phyloP scores from a whole-genome alignment of 2,888 invertebrate species.

The Helicoverpa assulta region DNA sequence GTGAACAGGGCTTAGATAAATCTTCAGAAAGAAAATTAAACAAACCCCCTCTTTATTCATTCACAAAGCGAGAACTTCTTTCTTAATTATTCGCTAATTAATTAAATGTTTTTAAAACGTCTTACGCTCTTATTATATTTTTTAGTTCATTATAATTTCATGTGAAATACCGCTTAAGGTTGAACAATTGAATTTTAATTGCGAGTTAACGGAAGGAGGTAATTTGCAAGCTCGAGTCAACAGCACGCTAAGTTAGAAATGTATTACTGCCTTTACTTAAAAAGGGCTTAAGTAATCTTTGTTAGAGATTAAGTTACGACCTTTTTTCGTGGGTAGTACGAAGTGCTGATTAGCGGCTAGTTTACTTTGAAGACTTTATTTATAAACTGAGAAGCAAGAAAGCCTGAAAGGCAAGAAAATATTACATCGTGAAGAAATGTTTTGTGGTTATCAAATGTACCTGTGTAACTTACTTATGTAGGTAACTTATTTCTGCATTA shows the following conservation, averaged over 20 bases:
- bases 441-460: too few relatives aligned
- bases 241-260: constrained; percentile 42
- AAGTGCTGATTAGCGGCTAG: constrained; percentile 21
- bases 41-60: not conserved
- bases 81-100: constrained; percentile 34
- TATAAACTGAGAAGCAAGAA: too few relatives aligned
- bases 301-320: not conserved
- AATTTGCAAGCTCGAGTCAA: constrained; percentile 43
- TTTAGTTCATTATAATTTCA: constrained; percentile 28
- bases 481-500: too few relatives aligned
- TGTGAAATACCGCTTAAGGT: constrained; percentile 15
- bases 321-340: not conserved
- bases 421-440: not conserved
- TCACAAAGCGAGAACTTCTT: constrained; percentile 22
- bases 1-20: not conserved
- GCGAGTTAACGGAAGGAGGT: constrained; percentile 60
- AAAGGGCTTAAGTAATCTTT: not conserved
- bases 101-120: constrained; percentile 26
- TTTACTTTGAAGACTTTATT: not conserved
- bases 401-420: too few relatives aligned
- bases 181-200: constrained; percentile 57
- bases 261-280: constrained; percentile 7
- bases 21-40: not conserved
- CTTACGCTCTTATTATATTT: constrained; percentile 8
- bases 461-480: too few relatives aligned